Percentiles rank a stretch among this genome's conserved stretches.
Conservation (phyloP, 2,888 invertebrate genomes). For the Tetranychus truncatus region DNA sequence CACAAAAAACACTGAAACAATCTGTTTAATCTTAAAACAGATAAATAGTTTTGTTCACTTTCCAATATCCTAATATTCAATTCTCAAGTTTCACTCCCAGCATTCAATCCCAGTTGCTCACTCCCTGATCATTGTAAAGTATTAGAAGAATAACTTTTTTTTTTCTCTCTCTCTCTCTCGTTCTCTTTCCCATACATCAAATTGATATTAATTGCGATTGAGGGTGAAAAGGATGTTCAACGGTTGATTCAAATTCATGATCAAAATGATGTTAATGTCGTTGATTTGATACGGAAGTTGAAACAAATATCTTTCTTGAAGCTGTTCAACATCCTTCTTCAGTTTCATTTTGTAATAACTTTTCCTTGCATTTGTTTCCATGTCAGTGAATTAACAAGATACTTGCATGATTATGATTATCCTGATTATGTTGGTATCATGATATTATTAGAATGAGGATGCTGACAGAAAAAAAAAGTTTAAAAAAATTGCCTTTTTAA, state of each 20-base stretch:
- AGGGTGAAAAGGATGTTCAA: too few species aligned
- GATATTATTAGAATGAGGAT: too few species aligned
- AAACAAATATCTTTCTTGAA: neutral
- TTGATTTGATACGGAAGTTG: neutral
- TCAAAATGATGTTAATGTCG: neutral
- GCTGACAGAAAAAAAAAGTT: too few species aligned
- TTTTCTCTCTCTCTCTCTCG: neutral
- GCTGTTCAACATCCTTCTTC: neutral
- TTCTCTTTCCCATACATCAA: neutral
- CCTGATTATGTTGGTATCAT: too few species aligned
- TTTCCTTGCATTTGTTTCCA: neutral
- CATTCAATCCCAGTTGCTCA: too few species aligned
- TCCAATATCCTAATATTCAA: too few species aligned
- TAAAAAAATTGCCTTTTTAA: too few species aligned
- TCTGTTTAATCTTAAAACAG: too few species aligned
- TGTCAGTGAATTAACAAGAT: neutral
- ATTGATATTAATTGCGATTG: neutral
- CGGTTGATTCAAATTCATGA: neutral
- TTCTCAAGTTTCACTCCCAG: too few species aligned
- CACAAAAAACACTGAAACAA: too few species aligned
- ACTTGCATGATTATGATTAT: neutral
- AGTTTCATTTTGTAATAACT: neutral
- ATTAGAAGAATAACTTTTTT: neutral
- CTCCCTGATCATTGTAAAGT: neutral
- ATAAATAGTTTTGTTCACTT: too few species aligned